Percentiles rank a stretch among this genome's conserved stretches.
phyloP scores from a whole-genome alignment of 2,113 vertebrate species.

The Oxyura jamaicensis region DNA sequence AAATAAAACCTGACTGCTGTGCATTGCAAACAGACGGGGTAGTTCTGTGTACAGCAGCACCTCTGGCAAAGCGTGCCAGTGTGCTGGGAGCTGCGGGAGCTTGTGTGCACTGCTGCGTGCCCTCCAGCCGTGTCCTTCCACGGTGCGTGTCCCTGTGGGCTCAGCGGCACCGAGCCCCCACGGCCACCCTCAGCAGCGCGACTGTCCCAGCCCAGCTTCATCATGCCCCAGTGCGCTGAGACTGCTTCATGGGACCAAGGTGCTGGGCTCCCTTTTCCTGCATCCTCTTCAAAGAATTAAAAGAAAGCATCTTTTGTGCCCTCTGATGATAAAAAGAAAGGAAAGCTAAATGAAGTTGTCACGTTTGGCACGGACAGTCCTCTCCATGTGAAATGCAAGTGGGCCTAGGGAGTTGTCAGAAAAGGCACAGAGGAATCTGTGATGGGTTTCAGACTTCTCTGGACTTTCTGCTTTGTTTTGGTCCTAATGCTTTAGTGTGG shows the following conservation, averaged over 20 bases:
- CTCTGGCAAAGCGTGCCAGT: neutral
- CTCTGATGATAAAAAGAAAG: neutral
- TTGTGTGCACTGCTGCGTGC: neutral
- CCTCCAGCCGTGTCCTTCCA: no score
- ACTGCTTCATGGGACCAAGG: neutral
- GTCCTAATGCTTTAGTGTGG: neutral
- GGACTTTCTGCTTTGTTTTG: neutral
- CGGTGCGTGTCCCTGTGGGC: no score
- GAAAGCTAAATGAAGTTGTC: neutral
- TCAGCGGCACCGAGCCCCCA: no score
- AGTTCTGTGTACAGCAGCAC: neutral
- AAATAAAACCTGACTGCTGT: constrained; percentile 40
- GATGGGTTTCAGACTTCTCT: neutral
- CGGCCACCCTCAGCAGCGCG: no score
- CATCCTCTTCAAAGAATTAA: neutral
- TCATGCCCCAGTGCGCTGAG: neutral
- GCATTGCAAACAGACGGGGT: neutral
- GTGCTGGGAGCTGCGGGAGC: neutral
- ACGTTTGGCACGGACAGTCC: neutral
- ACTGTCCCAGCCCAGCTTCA: no score
- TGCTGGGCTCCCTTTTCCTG: neutral
- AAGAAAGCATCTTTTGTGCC: neutral
- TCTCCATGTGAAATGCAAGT: neutral
- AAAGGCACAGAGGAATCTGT: neutral
- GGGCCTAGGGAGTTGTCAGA: neutral